Evolutionary conservation across 1,140 invertebrate species (phyloP).

Genomic region (Rhyacophila brunnea): DNA sequence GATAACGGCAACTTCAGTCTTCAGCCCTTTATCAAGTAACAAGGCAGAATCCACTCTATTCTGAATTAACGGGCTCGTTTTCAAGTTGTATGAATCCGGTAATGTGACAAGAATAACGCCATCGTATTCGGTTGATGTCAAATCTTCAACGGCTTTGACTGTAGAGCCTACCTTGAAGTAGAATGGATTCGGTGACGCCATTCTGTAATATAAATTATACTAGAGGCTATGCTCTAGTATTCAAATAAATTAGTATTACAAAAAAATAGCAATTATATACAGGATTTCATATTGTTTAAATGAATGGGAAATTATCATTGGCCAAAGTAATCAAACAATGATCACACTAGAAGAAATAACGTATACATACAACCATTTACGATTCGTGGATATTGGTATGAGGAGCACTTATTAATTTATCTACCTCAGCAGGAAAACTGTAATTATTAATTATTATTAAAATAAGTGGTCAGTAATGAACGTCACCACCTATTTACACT

Average conservation of each 20-base stretch:
- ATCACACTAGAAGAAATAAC: no score
- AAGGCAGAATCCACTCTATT: constrained; percentile 43
- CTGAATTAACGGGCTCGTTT: constrained; percentile 41
- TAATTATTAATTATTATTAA: no score
- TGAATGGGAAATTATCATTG: no score
- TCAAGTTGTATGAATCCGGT: constrained; percentile 31
- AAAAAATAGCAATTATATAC: neutral
- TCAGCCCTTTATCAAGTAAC: constrained; percentile 48
- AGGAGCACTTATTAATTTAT: no score
- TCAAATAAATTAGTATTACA: neutral
- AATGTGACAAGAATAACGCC: constrained; percentile 51
- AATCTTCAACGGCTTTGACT: constrained; percentile 41
- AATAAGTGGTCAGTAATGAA: no score
- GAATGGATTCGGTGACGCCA: constrained; percentile 19
- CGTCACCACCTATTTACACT: no score
- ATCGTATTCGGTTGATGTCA: constrained; percentile 49
- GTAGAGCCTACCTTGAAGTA: constrained; percentile 16
- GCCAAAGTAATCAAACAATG: no score
- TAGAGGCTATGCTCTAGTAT: no score
- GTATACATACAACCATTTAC: no score
- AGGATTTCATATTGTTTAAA: neutral
- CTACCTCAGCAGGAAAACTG: no score
- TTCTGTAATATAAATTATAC: constrained; percentile 22
- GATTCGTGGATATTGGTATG: no score
- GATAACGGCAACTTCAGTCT: constrained; percentile 55